phyloP scores from a whole-genome alignment of 2,797 vertebrate genomes.

The Lithobates pipiens region DNA sequence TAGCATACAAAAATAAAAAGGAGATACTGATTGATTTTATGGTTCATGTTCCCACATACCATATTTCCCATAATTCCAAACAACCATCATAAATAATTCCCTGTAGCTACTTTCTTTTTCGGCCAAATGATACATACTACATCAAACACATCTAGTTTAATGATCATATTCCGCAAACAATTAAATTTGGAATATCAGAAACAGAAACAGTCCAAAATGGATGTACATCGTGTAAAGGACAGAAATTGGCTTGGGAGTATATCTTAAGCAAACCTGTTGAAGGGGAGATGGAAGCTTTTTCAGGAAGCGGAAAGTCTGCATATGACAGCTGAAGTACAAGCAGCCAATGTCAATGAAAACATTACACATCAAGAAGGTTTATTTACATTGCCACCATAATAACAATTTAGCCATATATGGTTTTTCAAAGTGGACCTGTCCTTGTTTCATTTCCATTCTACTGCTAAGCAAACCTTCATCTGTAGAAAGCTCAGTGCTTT shows the following conservation, averaged over 20 bases:
- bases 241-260: background rate
- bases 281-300: background rate
- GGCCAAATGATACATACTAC: constrained; percentile 20
- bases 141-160: constrained; percentile 32
- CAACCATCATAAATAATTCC: constrained; percentile 23
- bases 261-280: background rate
- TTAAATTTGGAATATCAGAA: constrained; percentile 10
- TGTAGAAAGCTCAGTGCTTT: constrained; percentile 80
- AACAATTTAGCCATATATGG: constrained; percentile 76
- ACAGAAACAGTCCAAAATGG: background rate
- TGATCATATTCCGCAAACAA: constrained; percentile 17
- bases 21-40: background rate
- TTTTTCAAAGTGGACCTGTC: constrained; percentile 74
- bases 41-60: constrained; percentile 4
- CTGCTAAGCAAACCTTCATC: constrained; percentile 84
- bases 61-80: constrained; percentile 16
- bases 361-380: constrained; percentile 69
- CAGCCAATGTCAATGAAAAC: constrained; percentile 49
- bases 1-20: background rate
- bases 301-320: constrained; percentile 63
- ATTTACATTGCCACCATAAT: constrained; percentile 80
- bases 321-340: constrained; percentile 57
- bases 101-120: background rate
- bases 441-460: constrained; percentile 78
- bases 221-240: constrained; percentile 21